Base-by-base conservation (phyloP, 2,888 invertebrate genomes). In the Pheosia tremula region DNA sequence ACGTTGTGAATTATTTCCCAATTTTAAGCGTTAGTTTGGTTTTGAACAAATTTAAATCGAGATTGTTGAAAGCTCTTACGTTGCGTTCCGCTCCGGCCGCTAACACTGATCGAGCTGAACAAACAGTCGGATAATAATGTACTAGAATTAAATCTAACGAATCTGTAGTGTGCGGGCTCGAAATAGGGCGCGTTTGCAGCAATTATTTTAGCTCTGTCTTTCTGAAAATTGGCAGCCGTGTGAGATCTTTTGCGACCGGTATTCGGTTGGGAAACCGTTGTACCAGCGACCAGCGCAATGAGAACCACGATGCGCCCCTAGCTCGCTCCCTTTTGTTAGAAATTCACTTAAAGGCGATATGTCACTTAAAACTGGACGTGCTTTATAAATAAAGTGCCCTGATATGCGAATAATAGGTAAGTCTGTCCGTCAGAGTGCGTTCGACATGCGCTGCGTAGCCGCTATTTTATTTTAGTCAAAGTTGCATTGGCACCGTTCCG, bases 131-230 rank as follows among this genome's bases (percentile, higher is more conserved):
- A 86, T 87, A 87, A 89, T 88, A 88, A 83, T 81, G 86, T 82
- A 85, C 87, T 90, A 89, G 88, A 91, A 88, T 89, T 88, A 88
- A 90, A 88, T 86, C 84, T 88, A 90, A 89, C 88, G 87, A 84
- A 89, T 89, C 85, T 85, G 86, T 84, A 85, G 83, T 84, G 83
- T 86, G 78, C 78, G 84, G 75, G 82, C 91, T 89, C 86, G 87
- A 93, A 93, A 93, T 93, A 93, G 93, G 92, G 89, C 93, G 87
- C 85, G 89, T 90, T 90, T 91, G 90, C 86, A 84, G 88, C 88
- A 92, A 93, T 93, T 93, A 93, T 93, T 93, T 93, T 91, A 91
- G 93, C 85, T 88, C 90, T 89, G 93, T 92, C 93, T 93, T 93
- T 93, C 91, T 91, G 92, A 93, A 93, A 93, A 93, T 93, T 93